Percentiles rank a stretch among this genome's conserved stretches.
Conservation (phyloP, 2,888 invertebrate species). For the Ophioninae sp. region DNA sequence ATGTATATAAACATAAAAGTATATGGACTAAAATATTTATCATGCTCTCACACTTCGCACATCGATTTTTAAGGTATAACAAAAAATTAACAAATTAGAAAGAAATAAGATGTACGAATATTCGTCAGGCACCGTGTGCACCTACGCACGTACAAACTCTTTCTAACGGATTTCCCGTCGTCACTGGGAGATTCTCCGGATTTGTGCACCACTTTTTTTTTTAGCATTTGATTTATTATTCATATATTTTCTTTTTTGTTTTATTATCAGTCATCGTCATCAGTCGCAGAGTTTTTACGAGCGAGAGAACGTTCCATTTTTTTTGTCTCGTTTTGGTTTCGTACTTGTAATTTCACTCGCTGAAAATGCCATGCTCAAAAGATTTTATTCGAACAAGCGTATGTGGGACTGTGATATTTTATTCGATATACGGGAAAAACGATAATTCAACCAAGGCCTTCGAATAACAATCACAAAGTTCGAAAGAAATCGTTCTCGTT, state of each 20-base stretch:
- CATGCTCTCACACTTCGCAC: constrained; percentile 61
- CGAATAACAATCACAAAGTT: constrained; percentile 17
- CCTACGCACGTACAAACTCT: constrained; percentile 61
- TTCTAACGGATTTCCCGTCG: constrained; percentile 39
- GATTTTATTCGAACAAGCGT: constrained; percentile 74
- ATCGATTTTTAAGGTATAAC: constrained; percentile 43
- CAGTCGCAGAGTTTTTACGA: constrained; percentile 57
- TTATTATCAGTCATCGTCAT: constrained; percentile 8
- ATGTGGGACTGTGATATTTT: constrained; percentile 51
- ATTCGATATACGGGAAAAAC: constrained; percentile 49
- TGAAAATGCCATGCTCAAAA: constrained; percentile 76
- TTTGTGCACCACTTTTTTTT: not conserved
- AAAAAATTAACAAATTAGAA: constrained; percentile 9
- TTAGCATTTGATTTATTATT: not conserved
- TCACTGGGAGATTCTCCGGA: constrained; percentile 32
- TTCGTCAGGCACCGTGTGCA: constrained; percentile 47
- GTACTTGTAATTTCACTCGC: constrained; percentile 63
- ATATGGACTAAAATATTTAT: constrained; percentile 50
- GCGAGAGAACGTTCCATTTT: constrained; percentile 38
- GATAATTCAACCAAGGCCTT: constrained; percentile 50
- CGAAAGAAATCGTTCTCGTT: constrained; percentile 20
- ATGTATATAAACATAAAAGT: constrained; percentile 27
- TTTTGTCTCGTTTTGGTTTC: not conserved
- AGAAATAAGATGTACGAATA: constrained; percentile 19
- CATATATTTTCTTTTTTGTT: constrained; percentile 7